Base-by-base conservation (phyloP, 1,140 invertebrate genomes). In the Streblospio benedicti region DNA sequence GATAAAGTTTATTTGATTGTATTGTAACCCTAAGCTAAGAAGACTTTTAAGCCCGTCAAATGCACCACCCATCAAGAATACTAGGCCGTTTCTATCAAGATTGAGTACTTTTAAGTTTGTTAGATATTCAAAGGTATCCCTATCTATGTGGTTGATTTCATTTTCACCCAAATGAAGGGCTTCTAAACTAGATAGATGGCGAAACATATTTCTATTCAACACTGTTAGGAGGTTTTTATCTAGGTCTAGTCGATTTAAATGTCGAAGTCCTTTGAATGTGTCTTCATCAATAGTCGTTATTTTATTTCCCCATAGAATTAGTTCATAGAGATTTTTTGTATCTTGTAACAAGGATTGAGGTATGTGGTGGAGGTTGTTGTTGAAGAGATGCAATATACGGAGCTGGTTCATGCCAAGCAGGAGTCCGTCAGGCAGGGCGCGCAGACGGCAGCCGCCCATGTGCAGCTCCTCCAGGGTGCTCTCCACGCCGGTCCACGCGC, bases 1-100 rank as follows among this genome's bases (percentile, higher is more conserved):
- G 45, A 90, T 75, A 9, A 81, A 78, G n/a, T 83, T 83, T 50
- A 90, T 84, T 68, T 87, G 86, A 71, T 90, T 90, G 20, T 82
- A 79, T 53, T 84, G 84, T 30, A 90, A 74, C 60, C 80, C 81
- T 12, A 90, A 76, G 50, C 82, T 82, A 52, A 82, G 80, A 53
- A 89, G 76, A n/a, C 80, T 80, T 0, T 86, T 85, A 20, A 89
- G 68, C 68, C 86, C 83, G 2, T 82, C 79, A 71, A 90, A 89
- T 0, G 84, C 83, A 61, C 84, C 81, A 43, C 84, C 82, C 59
- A 84, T 83, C 47, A 90, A 82, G 70, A 87, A 86, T 1, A 80
- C 73, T 44, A 90, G 85, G 63, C 79, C 79, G 71, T 90, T 90
- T 50, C 86, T 83, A 59, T 85, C 83, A 57, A 90, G 75, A 71